Conservation (phyloP, 2,888 invertebrate genomes). For the Lasioglossum pauxillum region DNA sequence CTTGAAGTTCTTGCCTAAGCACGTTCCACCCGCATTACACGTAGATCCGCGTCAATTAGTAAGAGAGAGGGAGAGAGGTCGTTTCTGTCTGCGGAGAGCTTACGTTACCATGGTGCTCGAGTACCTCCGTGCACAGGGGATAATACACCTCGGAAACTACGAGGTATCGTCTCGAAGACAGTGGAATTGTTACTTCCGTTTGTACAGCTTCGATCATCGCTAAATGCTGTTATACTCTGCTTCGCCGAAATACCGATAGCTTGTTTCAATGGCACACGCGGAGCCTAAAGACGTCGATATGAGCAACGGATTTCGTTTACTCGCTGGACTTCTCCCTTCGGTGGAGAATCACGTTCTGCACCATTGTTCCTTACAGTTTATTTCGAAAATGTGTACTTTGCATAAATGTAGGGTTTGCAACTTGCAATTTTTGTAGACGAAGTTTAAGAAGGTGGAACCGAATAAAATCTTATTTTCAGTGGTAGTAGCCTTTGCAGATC, state of each 20-base stretch:
- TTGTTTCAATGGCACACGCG: background rate
- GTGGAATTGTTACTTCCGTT: conserved; percentile 26
- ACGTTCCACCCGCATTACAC: conserved; percentile 31
- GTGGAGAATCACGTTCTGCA: background rate
- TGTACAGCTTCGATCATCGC: background rate
- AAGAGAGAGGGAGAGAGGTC: conserved; percentile 8
- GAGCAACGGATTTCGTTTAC: background rate
- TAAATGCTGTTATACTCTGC: background rate
- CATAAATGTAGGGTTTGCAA: too few species aligned
- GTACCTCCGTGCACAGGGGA: conserved; percentile 45
- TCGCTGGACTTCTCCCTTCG: background rate
- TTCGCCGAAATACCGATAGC: background rate
- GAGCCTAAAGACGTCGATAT: background rate
- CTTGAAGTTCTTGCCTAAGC: background rate
- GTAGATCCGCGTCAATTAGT: conserved; percentile 46
- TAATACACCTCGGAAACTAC: conserved; percentile 57
- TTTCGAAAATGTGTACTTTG: too few species aligned
- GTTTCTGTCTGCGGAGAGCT: conserved; percentile 55
- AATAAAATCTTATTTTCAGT: too few species aligned
- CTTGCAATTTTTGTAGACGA: too few species aligned
- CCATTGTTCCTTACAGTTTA: background rate
- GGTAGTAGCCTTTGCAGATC: too few species aligned
- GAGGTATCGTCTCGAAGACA: conserved; percentile 34
- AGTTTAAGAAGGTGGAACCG: too few species aligned
- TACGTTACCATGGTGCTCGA: conserved; percentile 62